These are phyloP conservation scores for Potamilus streckersoni DNA, from an alignment of 1,140 invertebrate genomes.

Conservation along the genomic window DNA sequence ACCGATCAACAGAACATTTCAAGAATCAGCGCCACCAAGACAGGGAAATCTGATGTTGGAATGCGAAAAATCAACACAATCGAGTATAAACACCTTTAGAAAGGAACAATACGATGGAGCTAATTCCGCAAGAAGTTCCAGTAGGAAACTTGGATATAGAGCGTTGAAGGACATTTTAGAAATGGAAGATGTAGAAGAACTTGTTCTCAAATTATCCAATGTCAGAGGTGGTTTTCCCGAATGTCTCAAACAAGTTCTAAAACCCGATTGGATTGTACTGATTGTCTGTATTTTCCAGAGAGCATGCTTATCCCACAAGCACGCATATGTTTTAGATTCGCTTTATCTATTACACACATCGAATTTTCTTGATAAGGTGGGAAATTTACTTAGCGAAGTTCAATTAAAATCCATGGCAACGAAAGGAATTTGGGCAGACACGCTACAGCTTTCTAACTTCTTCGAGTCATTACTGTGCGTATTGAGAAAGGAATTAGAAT, in stretches of 20 bases:
- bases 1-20: not conserved
- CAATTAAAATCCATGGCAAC: slow-evolving; percentile 1
- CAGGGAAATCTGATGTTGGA: slow-evolving; percentile 1
- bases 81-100: slow-evolving; percentile 11
- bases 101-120: slow-evolving; percentile 13
- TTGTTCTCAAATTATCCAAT: slow-evolving; percentile 19
- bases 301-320: no score
- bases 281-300: no score
- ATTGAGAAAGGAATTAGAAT: not conserved
- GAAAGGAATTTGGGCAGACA: not conserved
- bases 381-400: slow-evolving; percentile 7
- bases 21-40: not conserved
- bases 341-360: not conserved
- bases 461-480: not conserved
- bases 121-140: no score
- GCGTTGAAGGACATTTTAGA: no score
- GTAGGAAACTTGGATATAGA: no score
- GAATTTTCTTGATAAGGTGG: slow-evolving; percentile 4
- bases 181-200: slow-evolving; percentile 8
- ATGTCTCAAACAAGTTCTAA: no score
- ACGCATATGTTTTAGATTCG: not conserved
- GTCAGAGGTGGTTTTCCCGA: slow-evolving; percentile 22
- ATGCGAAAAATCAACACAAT: slow-evolving; percentile 4
- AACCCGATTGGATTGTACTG: no score
- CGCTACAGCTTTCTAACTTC: slow-evolving; percentile 1